Evolutionary conservation across 1,140 invertebrate genomes (phyloP).

Genomic region (Akabosia matsudoensis): DNA sequence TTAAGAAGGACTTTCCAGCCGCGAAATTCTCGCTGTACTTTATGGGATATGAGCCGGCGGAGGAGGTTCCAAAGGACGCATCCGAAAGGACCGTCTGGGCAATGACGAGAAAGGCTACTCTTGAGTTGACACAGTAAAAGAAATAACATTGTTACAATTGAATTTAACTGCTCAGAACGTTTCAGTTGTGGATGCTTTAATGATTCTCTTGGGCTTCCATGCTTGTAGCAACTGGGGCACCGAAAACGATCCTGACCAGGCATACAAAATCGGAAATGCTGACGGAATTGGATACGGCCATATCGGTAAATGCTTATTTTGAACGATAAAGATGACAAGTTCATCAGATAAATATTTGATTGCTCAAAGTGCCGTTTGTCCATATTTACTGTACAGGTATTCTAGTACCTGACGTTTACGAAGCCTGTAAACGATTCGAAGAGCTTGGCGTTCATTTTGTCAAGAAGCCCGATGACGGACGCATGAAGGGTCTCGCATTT

Average conservation of each 20-base stretch:
- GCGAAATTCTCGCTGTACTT: slow-evolving; percentile 92
- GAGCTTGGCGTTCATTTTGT: slow-evolving; percentile 79
- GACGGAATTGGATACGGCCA: slow-evolving; percentile 85
- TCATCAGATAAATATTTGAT: slow-evolving; percentile 19
- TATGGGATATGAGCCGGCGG: slow-evolving; percentile 80
- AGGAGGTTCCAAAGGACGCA: slow-evolving; percentile 68
- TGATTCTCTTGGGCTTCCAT: slow-evolving; percentile 25
- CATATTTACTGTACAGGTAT: slow-evolving; percentile 58
- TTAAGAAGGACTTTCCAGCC: slow-evolving; percentile 81
- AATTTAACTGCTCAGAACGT: neutral
- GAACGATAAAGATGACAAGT: slow-evolving; percentile 1
- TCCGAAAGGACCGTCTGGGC: slow-evolving; percentile 70
- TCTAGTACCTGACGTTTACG: slow-evolving; percentile 80
- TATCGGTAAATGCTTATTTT: slow-evolving; percentile 44
- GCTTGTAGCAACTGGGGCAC: slow-evolving; percentile 84
- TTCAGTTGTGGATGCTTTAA: slow-evolving; percentile 23
- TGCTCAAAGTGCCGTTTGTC: neutral
- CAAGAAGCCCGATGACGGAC: slow-evolving; percentile 83
- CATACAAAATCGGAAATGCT: slow-evolving; percentile 85
- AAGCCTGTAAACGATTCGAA: slow-evolving; percentile 82
- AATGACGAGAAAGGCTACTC: slow-evolving; percentile 75
- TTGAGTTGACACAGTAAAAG: slow-evolving; percentile 88
- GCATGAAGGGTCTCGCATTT: slow-evolving; percentile 90
- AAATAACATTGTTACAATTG: neutral
- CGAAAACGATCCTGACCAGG: slow-evolving; percentile 72